Base-by-base conservation (phyloP, 2,888 invertebrate genomes). In the Eupsilia transversa region DNA sequence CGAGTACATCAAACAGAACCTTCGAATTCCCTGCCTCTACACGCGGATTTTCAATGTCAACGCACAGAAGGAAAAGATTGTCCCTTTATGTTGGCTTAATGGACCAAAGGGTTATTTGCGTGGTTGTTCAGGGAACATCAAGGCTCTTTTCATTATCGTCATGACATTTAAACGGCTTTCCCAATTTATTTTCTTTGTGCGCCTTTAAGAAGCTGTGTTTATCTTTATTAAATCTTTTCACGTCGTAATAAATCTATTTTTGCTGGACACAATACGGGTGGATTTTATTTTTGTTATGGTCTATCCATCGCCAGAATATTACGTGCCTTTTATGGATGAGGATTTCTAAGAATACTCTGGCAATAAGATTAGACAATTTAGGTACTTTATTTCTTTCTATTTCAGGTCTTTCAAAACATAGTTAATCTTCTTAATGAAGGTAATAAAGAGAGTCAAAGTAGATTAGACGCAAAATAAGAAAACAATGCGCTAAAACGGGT, bases 11-110 rank as follows among this genome's bases (percentile, higher is more conserved):
- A 77, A 80, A 83, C 56, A 72, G 35, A 54, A 46, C 73, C 74
- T 78, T 78, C 65, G 46, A 61, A 72, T 74, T 66, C 66, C 60
- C 38, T n/a, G 33, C 46, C 72, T 63, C 72, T 63, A 61, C 57
- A 60, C 67, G 52, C 63, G 56, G 82, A 41, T 78, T 77, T 79
- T 78, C 83, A 87, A 85, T 88, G 84, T 78, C 85, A 82, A 38
- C 17, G n/a, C 54, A n/a, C 64, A 72, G 79, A 43, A 74, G 70
- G 73, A 77, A 79, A 76, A 82, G n/a, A 82, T 82, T 76, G 56
- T 49, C 64, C 49, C 70, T 85, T 86, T 77, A 77, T 79, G 65
- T 82, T 30, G 60, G 57, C 61, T 63, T 86, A 88, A 83, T 88
- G 82, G 79, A 88, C 81, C 76, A 82, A 77, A 86, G 76, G 79